Base-by-base conservation (phyloP, 2,113 vertebrate genomes). In the Melanerpes aurifrons region DNA sequence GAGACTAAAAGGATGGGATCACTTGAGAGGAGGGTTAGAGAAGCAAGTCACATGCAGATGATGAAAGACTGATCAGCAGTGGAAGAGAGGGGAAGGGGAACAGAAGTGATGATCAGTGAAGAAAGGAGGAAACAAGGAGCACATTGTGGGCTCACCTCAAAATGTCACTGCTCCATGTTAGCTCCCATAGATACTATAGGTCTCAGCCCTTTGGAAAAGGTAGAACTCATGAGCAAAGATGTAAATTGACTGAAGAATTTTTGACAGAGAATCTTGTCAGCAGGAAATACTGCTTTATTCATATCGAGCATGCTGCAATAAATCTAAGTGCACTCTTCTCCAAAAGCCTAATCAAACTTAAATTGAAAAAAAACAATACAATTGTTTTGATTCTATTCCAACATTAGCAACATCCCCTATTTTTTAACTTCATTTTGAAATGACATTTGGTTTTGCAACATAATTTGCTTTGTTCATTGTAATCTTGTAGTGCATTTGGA, bases 61-160 rank as follows among this genome's bases (percentile, higher is more conserved):
- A 91, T 96, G 92, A 92, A 89, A 95, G 95, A 7, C 73, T 31
- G 81, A 79, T 31, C 21, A 75, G 95, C 75, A 47, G 22, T 20
- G 71, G 84, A 76, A 87, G 64, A 96, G 79, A 86, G 88, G 92
- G 82, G 83, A 79, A 84, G 90, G 77, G 57, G 90, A 82, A 7
- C n/a, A 26, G 80, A 75, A 89, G 45, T 58, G 83, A 66, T 81
- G 83, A 72, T n/a, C 77, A 63, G 40, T 4, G 88, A 78, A 85
- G 59, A 54, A 28, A 88, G 62, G 70, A 90, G 73, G 75, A 66
- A 59, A 68, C 32, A 53, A 56, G 64, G 71, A 25, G 43, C 64
- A 37, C 57, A 3, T 54, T 20, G 48, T 37, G 47, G 87, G 79
- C 64, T 82, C 79, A 4, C 1, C 47, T 62, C 32, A n/a, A 61